These are phyloP conservation scores for Forficula auricularia DNA, from an alignment of 1,140 invertebrate genomes.

Conservation along the genomic window DNA sequence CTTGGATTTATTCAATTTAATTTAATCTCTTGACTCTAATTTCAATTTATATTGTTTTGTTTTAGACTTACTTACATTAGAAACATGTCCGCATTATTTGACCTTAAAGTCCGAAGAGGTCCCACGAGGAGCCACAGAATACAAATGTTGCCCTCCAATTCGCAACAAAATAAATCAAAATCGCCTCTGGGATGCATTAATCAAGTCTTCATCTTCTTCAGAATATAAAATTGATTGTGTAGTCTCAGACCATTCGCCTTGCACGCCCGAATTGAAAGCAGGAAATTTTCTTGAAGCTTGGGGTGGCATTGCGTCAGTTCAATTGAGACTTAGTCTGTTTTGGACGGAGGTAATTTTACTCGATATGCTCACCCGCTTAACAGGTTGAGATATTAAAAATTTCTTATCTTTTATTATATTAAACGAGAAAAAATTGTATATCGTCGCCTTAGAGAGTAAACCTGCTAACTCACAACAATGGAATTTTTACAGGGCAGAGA, in stretches of 20 bases:
- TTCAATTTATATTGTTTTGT: too few relatives aligned
- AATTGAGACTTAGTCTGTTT: conserved; percentile 26
- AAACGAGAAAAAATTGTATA: too few relatives aligned
- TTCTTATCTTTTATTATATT: too few relatives aligned
- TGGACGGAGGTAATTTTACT: too few relatives aligned
- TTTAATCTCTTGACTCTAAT: too few relatives aligned
- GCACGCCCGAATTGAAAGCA: conserved; percentile 41
- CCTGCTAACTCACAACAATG: too few relatives aligned
- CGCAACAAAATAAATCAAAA: conserved; percentile 39
- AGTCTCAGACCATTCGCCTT: conserved; percentile 57
- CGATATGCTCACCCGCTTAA: too few relatives aligned
- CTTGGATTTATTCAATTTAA: too few relatives aligned
- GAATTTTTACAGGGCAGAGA: too few relatives aligned
- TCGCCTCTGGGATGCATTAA: conserved; percentile 5
- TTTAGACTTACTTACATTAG: conserved; percentile 33
- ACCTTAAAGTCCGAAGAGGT: conserved; percentile 40
- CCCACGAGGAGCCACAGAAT: conserved; percentile 40
- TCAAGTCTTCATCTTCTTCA: too few relatives aligned
- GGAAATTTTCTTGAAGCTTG: conserved; percentile 48
- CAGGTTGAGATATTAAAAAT: too few relatives aligned
- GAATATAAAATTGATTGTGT: conserved; percentile 19
- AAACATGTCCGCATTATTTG: conserved; percentile 60
- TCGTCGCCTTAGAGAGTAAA: too few relatives aligned
- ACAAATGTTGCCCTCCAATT: conserved; percentile 55
- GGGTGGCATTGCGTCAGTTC: conserved; percentile 54